Conservation (phyloP, 2,797 vertebrate genomes). For the Distichodus sexfasciatus region DNA sequence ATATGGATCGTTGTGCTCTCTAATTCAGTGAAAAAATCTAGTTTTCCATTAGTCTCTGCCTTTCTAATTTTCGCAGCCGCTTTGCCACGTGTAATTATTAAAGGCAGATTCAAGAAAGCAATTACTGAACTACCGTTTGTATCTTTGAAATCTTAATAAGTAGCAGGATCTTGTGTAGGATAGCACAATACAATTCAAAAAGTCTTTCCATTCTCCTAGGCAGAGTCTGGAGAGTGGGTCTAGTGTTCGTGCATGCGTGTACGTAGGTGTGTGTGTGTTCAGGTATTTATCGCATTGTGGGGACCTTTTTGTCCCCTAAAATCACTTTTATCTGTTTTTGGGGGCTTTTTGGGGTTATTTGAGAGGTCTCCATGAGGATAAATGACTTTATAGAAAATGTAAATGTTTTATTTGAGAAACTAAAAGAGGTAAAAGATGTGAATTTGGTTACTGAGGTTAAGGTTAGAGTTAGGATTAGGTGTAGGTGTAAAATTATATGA, state of each 20-base stretch:
- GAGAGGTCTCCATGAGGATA: too few species aligned
- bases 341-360: too few species aligned
- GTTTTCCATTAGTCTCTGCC: conserved; percentile 99
- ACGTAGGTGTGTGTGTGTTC: too few species aligned
- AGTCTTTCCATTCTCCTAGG: conserved; percentile 11
- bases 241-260: too few species aligned
- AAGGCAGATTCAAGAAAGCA: conserved; percentile 99
- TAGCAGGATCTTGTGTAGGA: conserved; percentile 62
- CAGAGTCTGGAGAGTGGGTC: not conserved
- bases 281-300: too few species aligned
- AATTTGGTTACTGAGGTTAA: too few species aligned
- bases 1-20: conserved; percentile 94
- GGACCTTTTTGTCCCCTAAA: not conserved
- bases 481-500: too few species aligned
- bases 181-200: conserved; percentile 31
- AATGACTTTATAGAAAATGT: too few species aligned
- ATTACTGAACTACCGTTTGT: conserved; percentile 91
- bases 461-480: too few species aligned
- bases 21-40: conserved; percentile 99
- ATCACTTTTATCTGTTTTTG: too few species aligned
- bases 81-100: conserved; percentile 97
- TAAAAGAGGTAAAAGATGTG: too few species aligned
- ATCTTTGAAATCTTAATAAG: conserved; percentile 98
- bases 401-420: too few species aligned
- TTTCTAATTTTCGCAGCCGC: conserved; percentile 82